Conservation (phyloP, 2,113 vertebrate species). For the Hydrochoerus hydrochaeris region DNA sequence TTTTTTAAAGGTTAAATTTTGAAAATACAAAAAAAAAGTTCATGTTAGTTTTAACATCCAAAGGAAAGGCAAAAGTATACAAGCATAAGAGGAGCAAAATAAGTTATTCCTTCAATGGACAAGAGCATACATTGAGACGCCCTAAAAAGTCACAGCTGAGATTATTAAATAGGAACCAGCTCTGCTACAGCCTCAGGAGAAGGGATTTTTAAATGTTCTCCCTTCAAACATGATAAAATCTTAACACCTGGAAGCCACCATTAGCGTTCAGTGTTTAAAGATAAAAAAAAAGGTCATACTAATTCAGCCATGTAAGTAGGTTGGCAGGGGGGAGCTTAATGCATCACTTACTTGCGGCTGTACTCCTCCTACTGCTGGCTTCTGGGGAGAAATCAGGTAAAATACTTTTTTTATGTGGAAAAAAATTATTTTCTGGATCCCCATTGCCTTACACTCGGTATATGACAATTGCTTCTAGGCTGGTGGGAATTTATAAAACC, state of each 20-base stretch:
- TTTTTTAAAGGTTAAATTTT: slow-evolving; percentile 68
- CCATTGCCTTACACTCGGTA: background rate
- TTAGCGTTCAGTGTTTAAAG: slow-evolving; percentile 45
- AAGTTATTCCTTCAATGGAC: slow-evolving; percentile 68
- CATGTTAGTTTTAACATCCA: slow-evolving; percentile 57
- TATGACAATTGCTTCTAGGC: background rate
- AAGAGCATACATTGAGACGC: slow-evolving; percentile 48
- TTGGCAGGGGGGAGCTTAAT: background rate
- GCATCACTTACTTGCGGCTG: background rate
- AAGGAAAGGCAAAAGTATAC: slow-evolving; percentile 44
- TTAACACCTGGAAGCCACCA: background rate
- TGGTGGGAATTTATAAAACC: background rate
- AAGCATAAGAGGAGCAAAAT: slow-evolving; percentile 55
- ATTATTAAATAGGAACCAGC: slow-evolving; percentile 30
- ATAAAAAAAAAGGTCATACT: background rate
- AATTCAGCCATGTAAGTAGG: slow-evolving; percentile 8
- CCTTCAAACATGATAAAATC: slow-evolving; percentile 50
- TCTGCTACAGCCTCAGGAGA: background rate
- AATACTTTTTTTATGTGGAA: slow-evolving; percentile 19
- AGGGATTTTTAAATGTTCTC: slow-evolving; percentile 26
- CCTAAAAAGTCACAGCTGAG: slow-evolving; percentile 53
- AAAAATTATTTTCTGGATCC: background rate
- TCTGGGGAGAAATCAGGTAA: slow-evolving; percentile 9
- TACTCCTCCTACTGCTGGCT: background rate
- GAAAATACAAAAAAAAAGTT: background rate